Evolutionary conservation across 2,113 vertebrate genomes (phyloP), one percentile per base, ranked within the genome.

Genomic region (Progne subis): DNA sequence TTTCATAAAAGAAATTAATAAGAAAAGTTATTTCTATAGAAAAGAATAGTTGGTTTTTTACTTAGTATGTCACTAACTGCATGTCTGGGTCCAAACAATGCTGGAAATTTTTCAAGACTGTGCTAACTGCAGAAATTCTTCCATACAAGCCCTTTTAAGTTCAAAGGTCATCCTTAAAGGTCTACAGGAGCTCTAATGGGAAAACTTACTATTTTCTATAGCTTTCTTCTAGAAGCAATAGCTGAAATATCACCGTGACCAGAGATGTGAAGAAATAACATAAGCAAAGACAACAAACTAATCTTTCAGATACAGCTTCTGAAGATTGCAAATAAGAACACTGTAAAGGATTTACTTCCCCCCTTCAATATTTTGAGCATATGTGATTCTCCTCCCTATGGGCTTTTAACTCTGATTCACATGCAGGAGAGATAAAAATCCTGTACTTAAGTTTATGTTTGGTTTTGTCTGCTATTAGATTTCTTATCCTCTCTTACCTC

Each of bases 401-500:
- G 14, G 21, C 5, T 34, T 72, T 86, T 82, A 76, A 68, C n/a
- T 89, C 18, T 2, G 2, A 32, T 70, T 93, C 79, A 93, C 84
- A 75, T 80, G 82, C 90, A 93, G 86, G 50, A 90, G 47, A 86
- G 18, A 61, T 1, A 21, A 84, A 90, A 60, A 8, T 90, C 57
- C 46, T 74, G 11, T 32, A 60, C 5, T 0, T 7, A 67, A 69
- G 31, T 59, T 70, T 34, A 68, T 43, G 28, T 63, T 88, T 81
- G 25, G 18, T 60, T 95, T 80, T 63, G 71, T 90, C 90, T 81
- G 86, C 71, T 96, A 90, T 90, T 69, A 94, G 63, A 82, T 64
- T 83, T 91, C 63, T 92, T 82, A 88, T 67, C 93, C 82, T 93
- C 85, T 96, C 93, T 95, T 90, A 93, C 82, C 92, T 96, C 93